phyloP scores from a whole-genome alignment of 2,113 vertebrate genomes.

The Trachemys scripta region DNA sequence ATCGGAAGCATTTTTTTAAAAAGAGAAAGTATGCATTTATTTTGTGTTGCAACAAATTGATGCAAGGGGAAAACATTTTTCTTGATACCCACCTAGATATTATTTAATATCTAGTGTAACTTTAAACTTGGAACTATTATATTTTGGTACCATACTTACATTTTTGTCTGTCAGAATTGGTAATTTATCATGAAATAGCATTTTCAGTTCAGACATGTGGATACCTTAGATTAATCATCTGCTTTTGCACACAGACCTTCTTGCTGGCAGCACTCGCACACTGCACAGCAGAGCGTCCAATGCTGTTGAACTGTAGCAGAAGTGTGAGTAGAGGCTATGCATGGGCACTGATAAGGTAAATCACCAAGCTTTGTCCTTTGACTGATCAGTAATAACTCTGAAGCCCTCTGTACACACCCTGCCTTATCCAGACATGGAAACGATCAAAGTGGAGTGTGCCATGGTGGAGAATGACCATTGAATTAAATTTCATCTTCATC shows the following conservation, averaged over 20 bases:
- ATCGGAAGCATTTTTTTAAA: background rate
- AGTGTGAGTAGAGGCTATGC: background rate
- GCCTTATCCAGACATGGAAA: background rate
- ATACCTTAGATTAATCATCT: background rate
- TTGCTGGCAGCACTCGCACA: background rate
- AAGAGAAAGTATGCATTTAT: background rate
- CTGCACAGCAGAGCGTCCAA: background rate
- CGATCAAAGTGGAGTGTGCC: background rate
- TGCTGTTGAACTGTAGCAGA: background rate
- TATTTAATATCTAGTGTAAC: background rate
- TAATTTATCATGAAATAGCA: background rate
- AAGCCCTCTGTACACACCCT: background rate
- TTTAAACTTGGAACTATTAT: background rate
- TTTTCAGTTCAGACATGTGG: background rate
- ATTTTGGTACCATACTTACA: background rate
- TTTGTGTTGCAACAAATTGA: background rate
- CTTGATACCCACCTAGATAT: background rate
- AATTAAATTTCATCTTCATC: background rate
- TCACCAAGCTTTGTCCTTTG: background rate
- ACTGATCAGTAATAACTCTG: background rate
- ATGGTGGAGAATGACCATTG: background rate
- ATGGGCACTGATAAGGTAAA: background rate
- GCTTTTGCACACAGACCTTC: background rate
- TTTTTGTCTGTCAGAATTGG: background rate
- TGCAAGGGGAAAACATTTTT: background rate